These are phyloP conservation scores for Sitophilus oryzae DNA, from an alignment of 1,140 invertebrate genomes.

Conservation along the genomic window DNA sequence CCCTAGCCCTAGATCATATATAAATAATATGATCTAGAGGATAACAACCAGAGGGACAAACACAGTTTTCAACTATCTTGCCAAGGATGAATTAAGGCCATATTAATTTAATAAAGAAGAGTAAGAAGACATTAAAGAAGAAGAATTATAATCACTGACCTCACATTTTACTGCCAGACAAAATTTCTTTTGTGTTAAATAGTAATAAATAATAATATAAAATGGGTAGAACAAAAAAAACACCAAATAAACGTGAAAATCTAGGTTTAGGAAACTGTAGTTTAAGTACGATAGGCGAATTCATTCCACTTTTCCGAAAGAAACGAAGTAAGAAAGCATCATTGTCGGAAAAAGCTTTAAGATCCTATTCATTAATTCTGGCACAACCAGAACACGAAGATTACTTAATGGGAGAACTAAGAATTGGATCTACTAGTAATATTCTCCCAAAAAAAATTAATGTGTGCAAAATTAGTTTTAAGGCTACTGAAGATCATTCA, in stretches of 20 bases:
- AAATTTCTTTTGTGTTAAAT: too few relatives aligned
- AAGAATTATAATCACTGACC: too few relatives aligned
- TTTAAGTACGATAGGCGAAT: conserved; percentile 9
- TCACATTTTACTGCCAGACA: too few relatives aligned
- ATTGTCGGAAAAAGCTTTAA: not conserved
- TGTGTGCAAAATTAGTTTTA: conserved; percentile 8
- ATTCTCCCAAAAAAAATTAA: not conserved
- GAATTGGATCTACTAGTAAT: conserved; percentile 4
- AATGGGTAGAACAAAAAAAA: conserved; percentile 9
- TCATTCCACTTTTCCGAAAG: not conserved
- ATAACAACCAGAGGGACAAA: too few relatives aligned
- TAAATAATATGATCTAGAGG: too few relatives aligned
- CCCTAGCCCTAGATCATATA: too few relatives aligned
- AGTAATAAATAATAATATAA: not conserved
- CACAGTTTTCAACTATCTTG: too few relatives aligned
- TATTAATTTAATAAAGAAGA: too few relatives aligned
- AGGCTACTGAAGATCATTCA: not conserved
- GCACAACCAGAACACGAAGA: conserved; percentile 3
- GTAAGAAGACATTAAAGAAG: too few relatives aligned
- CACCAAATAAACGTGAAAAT: not conserved
- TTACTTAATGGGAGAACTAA: conserved; percentile 4
- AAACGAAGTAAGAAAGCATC: not conserved
- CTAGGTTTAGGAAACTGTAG: not conserved
- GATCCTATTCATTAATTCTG: not conserved
- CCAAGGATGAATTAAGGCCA: too few relatives aligned